Percentiles rank a stretch among this genome's conserved stretches.
Conservation (phyloP, 2,888 invertebrate genomes). For the Lithophane ornitopus region DNA sequence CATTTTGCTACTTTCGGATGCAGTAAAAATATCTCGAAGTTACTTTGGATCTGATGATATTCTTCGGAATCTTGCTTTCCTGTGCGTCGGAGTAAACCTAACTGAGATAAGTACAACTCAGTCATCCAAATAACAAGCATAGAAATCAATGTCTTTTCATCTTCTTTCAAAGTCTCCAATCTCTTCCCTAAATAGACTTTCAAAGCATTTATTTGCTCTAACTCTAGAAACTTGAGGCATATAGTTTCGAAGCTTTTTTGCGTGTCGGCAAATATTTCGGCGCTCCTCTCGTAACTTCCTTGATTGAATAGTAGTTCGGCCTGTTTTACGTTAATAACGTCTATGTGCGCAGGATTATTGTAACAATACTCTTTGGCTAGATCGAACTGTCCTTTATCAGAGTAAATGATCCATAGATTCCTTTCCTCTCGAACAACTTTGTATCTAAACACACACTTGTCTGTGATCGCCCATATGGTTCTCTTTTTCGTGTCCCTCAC, state of each 20-base stretch:
- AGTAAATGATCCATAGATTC: conserved; percentile 97
- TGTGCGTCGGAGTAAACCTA: conserved; percentile 93
- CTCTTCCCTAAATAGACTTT: conserved; percentile 97
- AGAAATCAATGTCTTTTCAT: conserved; percentile 96
- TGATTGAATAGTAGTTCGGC: conserved; percentile 96
- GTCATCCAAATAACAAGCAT: conserved; percentile 98
- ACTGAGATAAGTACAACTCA: conserved; percentile 97
- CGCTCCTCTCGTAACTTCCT: conserved; percentile 95
- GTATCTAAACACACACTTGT: conserved; percentile 96
- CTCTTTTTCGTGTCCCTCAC: conserved; percentile 94
- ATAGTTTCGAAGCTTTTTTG: conserved; percentile 98
- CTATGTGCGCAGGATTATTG: conserved; percentile 95
- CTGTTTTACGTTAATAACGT: conserved; percentile 96
- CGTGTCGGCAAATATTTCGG: conserved; percentile 96
- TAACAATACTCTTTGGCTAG: conserved; percentile 96
- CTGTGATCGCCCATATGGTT: conserved; percentile 96
- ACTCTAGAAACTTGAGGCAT: conserved; percentile 96
- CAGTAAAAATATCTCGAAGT: conserved; percentile 94
- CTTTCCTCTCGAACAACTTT: conserved; percentile 95
- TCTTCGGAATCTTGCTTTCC: conserved; percentile 83
- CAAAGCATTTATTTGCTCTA: conserved; percentile 95
- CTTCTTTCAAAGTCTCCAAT: conserved; percentile 92
- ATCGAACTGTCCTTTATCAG: conserved; percentile 96
- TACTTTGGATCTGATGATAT: conserved; percentile 92
- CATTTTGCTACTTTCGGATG: conserved; percentile 94